Evolutionary conservation across 2,888 invertebrate genomes (phyloP).

Genomic region (Apamea epomidion): DNA sequence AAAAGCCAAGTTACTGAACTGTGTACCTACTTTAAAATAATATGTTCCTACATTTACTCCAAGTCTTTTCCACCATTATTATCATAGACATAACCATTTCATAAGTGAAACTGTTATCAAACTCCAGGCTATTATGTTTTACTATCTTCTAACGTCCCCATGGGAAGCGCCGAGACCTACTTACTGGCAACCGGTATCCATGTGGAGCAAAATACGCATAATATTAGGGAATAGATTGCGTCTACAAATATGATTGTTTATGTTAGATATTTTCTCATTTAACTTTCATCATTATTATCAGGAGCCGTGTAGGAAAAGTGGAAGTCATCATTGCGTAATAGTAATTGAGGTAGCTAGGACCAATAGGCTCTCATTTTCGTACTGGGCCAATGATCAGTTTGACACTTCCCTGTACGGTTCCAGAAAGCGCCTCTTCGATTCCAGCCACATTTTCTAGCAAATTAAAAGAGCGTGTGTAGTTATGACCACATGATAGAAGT

Average conservation of each 20-base stretch:
- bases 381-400: neutral
- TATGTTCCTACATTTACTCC: neutral
- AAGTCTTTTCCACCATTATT: neutral
- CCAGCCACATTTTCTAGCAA: neutral
- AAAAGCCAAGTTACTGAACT: neutral
- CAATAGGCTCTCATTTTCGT: neutral
- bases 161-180: constrained; percentile 12
- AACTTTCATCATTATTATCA: neutral
- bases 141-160: constrained; percentile 20
- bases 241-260: neutral
- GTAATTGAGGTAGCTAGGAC: neutral
- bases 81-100: constrained; percentile 22
- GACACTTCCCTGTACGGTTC: too few species aligned
- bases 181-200: neutral
- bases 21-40: neutral
- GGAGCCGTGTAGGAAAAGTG: neutral
- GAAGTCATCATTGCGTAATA: neutral
- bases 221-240: constrained; percentile 1
- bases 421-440: neutral
- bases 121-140: constrained; percentile 11
- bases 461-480: neutral
- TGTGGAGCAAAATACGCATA: neutral
- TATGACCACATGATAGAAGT: neutral
- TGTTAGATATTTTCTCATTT: neutral
- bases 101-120: constrained; percentile 31